A percentile compares a stretch with the other conserved stretches of the same genome.
Evolutionary conservation across 2,113 vertebrate species (phyloP).

Genomic region (Craseonycteris thonglongyai): DNA sequence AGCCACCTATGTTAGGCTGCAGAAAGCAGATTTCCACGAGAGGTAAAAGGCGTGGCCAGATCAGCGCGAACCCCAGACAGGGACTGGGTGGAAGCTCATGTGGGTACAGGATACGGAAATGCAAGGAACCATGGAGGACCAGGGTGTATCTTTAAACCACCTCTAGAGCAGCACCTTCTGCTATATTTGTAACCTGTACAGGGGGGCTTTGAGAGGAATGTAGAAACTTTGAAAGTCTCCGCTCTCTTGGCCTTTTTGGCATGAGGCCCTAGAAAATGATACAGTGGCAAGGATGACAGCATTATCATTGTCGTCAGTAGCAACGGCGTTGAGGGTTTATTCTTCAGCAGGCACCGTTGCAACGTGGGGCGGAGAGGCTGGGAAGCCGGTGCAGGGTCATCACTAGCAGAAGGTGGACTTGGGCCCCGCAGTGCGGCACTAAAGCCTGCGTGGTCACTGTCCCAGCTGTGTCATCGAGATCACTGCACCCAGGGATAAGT

Average conservation of each 20-base stretch:
- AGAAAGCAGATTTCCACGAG: neutral
- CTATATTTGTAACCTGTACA: neutral
- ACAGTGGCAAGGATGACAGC: neutral
- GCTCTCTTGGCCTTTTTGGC: neutral
- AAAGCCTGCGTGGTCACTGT: neutral
- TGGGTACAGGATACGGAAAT: too few species aligned
- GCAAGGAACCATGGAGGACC: neutral
- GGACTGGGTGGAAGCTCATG: neutral
- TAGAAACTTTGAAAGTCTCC: neutral
- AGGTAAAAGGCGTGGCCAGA: neutral
- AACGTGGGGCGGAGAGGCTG: neutral
- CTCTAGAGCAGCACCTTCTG: neutral
- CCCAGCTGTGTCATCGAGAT: neutral
- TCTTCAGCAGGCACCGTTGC: neutral
- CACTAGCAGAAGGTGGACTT: neutral
- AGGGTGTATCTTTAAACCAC: neutral
- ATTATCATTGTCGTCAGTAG: neutral
- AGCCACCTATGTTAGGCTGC: neutral
- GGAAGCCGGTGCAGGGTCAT: neutral
- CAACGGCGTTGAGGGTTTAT: neutral
- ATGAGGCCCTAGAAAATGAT: neutral
- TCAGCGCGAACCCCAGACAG: neutral
- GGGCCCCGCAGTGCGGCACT: neutral
- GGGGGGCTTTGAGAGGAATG: neutral
- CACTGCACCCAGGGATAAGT: fast-evolving